Evolutionary conservation across 2,888 invertebrate species (phyloP), one percentile per base, ranked within the genome.

Genomic region (Meghimatium bilineatum): DNA sequence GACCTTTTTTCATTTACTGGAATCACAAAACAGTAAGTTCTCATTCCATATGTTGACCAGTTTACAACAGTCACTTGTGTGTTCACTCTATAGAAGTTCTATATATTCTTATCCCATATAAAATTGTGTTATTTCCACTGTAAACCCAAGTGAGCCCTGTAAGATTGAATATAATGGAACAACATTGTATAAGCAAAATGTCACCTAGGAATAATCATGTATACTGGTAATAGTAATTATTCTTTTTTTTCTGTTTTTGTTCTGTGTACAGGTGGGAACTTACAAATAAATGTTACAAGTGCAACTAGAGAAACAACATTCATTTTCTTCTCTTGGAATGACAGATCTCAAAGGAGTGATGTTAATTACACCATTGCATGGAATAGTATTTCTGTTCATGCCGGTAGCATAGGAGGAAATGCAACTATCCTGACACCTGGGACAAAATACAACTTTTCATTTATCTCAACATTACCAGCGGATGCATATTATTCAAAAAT

Each of bases 281-380:
- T 71, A 71, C 38, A 26, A 12, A 38, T 38, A 38, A 20, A 26
- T 38, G 71, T 20, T 10, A n/a, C n/a, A n/a, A 71, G 36, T 23
- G 23, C 17, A 38, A 26, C 3, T 38, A 71, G 71, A 71, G 1
- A 71, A 26, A 23, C 23, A 20, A 71, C 20, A 26, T 38, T 0
- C 20, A 36, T 71, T 26, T 1, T 26, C 71, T 71, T 71, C 23
- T 8, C 26, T 26, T 71, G 71, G 71, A 0, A 1, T 71, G 71
- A 71, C 36, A 38, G 6, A 6, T 71, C 71, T 71, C 17, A 71
- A 23, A 36, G 38, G 23, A 71, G 38, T 71, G 26, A 71, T 36
- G 71, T 71, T 23, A 71, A 36, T 71, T 71, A 71, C 71, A 71
- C 36, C 23, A 38, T 71, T 23, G 10, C 38, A 26, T 71, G 71